Evolutionary conservation across 2,888 invertebrate genomes (phyloP).

Genomic region (Podotricha telesiphe): DNA sequence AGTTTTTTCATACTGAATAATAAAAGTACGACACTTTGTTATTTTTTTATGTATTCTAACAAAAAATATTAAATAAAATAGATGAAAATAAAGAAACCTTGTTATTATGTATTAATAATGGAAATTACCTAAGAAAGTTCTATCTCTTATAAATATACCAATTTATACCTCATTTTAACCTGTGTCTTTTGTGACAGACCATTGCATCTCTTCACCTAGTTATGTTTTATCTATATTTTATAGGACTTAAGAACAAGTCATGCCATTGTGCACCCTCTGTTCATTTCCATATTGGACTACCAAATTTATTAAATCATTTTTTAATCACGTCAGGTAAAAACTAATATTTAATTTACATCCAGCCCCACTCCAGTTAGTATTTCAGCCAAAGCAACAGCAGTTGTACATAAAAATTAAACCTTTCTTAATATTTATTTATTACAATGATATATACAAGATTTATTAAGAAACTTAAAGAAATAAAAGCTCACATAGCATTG

Average conservation of each 20-base stretch:
- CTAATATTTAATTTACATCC: too few species aligned
- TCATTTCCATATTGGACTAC: too few species aligned
- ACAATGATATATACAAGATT: background rate
- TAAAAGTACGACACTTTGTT: too few species aligned
- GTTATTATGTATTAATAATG: background rate
- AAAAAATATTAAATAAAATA: background rate
- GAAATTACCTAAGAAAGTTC: background rate
- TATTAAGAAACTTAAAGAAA: background rate
- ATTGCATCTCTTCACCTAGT: slow-evolving; percentile 7
- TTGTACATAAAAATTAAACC: too few species aligned
- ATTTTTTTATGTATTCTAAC: too few species aligned
- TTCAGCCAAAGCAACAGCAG: too few species aligned
- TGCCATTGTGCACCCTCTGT: background rate
- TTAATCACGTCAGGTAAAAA: too few species aligned
- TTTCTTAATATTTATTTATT: too few species aligned
- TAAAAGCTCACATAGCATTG: background rate
- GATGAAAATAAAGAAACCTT: background rate
- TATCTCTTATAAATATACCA: background rate
- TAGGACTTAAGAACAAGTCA: background rate
- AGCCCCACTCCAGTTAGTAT: too few species aligned
- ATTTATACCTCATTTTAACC: background rate
- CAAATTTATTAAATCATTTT: too few species aligned
- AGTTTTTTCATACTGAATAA: too few species aligned
- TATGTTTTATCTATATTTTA: background rate
- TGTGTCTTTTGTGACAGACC: slow-evolving; percentile 9